Base-by-base conservation (phyloP, 2,113 vertebrate species). In the Leptobrachium ailaonicum region DNA sequence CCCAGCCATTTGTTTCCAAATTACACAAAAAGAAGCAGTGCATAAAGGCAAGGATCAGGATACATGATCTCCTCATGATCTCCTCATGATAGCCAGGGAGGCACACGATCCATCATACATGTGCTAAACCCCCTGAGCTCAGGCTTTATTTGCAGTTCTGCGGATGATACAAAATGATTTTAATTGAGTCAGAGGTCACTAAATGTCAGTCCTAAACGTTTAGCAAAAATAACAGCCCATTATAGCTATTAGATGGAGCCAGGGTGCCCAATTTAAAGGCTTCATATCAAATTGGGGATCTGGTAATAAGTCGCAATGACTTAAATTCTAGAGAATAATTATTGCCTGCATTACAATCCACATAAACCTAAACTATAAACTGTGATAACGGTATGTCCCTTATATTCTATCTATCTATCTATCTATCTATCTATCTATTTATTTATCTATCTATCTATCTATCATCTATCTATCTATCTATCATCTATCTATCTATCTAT, bases 151-250 rank as follows among this genome's bases (percentile, higher is more conserved):
- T 62, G 56, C 71, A 0, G 6, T 44, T 2, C 85, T 77, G 83
- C 83, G 85, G 78, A 72, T 84, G 85, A 86, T 83, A 85, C 83
- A 86, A 90, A 91, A 91, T 85, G 82, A 83, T 77, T 85, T 82
- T 88, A 87, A 89, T 86, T 74, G 87, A 79, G 76, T 64, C 72
- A 86, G 73, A 80, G 91, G 91, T 92, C 91, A 92, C 82, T 83
- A 10, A 77, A 82, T 89, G 91, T 88, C 90, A 89, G 84, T 89
- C 83, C 84, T 66, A 79, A 87, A 83, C 87, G 86, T 88, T 92
- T 89, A 92, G 89, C 71, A 90, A 89, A 87, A 89, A 89, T 86
- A 92, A 89, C 89, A 90, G 83, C 86, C 88, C 86, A 91, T 90
- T 91, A 91, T 0, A 74, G 72, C 72, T 82, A 88, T 82, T 87